Evolutionary conservation across 2,888 invertebrate genomes (phyloP).

Genomic region (Halictus quadricinctus): DNA sequence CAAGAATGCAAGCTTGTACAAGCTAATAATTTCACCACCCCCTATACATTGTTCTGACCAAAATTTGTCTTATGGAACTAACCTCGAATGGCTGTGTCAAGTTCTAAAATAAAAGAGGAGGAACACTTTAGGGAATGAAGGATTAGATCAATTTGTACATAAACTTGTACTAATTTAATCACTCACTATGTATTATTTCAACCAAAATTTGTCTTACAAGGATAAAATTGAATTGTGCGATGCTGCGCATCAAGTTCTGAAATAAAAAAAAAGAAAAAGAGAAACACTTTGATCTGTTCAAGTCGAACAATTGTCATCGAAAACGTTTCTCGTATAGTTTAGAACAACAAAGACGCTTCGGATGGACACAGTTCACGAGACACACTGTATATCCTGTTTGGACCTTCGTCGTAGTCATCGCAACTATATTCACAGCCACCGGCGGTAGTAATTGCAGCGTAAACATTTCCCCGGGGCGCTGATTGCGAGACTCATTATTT

Average conservation of each 20-base stretch:
- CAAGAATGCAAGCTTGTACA: no score
- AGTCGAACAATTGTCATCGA: background rate
- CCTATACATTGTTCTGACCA: background rate
- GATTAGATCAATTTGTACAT: background rate
- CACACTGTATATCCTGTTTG: constrained; percentile 5
- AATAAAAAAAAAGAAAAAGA: background rate
- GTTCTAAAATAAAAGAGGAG: background rate
- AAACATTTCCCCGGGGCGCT: constrained; percentile 77
- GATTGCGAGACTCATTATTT: constrained; percentile 81
- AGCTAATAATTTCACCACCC: no score
- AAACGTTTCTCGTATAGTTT: background rate
- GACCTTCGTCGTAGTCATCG: constrained; percentile 7
- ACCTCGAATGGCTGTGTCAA: background rate
- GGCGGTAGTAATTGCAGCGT: constrained; percentile 77
- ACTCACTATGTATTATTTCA: background rate
- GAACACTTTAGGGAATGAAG: background rate
- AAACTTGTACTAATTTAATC: background rate
- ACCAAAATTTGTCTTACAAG: background rate
- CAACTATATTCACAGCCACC: constrained; percentile 40
- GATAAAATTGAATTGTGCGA: background rate
- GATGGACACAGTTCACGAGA: background rate
- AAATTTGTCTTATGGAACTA: background rate
- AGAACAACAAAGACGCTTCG: no score
- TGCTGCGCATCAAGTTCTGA: background rate
- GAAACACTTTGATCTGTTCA: background rate